phyloP scores from a whole-genome alignment of 2,113 vertebrate species.

The Microcebus lehilahytsara region DNA sequence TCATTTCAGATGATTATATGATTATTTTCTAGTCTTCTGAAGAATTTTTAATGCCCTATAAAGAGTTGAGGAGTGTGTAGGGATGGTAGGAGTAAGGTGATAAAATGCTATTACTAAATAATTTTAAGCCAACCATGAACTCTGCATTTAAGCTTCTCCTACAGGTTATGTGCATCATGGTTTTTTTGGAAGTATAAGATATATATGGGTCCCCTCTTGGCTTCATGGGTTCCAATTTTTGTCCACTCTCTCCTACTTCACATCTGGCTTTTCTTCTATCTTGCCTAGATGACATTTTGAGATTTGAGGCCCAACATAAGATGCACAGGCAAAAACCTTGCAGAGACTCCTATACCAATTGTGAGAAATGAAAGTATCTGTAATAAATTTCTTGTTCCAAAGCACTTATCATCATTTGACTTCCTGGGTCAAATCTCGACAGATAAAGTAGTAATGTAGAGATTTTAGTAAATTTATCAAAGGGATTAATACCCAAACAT shows the following conservation, averaged over 20 bases:
- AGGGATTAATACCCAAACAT: neutral
- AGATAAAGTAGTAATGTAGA: neutral
- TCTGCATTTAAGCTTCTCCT: neutral
- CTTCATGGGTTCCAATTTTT: neutral
- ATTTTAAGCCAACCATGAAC: neutral
- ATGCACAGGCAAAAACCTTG: neutral
- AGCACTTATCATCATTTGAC: neutral
- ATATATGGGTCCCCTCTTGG: neutral
- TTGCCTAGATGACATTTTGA: neutral
- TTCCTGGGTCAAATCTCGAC: neutral
- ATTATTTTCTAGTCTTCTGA: neutral
- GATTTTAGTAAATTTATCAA: neutral
- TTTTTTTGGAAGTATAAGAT: neutral
- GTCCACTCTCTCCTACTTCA: neutral
- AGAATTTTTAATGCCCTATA: neutral
- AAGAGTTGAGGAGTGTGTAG: neutral
- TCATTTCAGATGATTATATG: neutral
- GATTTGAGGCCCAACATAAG: neutral
- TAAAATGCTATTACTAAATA: neutral
- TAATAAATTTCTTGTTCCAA: neutral
- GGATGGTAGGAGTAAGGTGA: neutral
- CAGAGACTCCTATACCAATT: neutral
- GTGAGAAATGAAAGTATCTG: neutral
- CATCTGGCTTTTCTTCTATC: neutral
- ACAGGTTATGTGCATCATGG: neutral